Evolutionary conservation across 2,113 vertebrate species (phyloP).

Genomic region (Callionymus lyra): DNA sequence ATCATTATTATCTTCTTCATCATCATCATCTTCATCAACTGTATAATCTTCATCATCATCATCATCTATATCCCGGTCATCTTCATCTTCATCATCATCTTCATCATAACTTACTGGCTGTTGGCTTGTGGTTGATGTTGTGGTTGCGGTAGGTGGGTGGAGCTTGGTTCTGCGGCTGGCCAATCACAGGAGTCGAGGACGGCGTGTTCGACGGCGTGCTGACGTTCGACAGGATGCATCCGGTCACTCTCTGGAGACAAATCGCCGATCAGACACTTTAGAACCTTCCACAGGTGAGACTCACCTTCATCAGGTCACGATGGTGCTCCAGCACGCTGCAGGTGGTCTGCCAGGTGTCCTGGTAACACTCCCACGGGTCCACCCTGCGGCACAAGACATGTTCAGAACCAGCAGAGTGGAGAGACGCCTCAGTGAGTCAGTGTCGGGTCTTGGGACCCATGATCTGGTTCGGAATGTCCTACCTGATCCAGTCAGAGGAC

Average conservation of each 20-base stretch:
- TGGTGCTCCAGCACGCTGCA: conserved; percentile 96
- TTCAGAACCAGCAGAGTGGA: neutral
- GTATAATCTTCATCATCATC: neutral
- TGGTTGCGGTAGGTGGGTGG: conserved; percentile 85
- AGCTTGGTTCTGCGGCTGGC: conserved; percentile 84
- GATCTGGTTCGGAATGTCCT: too few relatives aligned
- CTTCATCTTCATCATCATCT: too few relatives aligned
- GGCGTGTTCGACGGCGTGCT: conserved; percentile 95
- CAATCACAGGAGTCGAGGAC: conserved; percentile 87
- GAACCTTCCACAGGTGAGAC: conserved; percentile 1
- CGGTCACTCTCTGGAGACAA: conserved; percentile 82
- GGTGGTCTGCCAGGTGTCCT: conserved; percentile 97
- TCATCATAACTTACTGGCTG: conserved; percentile 65
- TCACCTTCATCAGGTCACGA: conserved; percentile 95
- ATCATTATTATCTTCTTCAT: neutral
- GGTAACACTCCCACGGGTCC: conserved; percentile 97
- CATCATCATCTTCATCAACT: neutral
- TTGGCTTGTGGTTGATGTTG: conserved; percentile 77
- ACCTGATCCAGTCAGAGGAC: conserved; percentile 98
- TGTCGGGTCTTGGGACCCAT: too few relatives aligned
- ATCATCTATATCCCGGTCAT: too few relatives aligned
- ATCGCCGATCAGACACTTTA: neutral
- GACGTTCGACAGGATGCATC: conserved; percentile 96
- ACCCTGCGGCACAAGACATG: conserved; percentile 64
- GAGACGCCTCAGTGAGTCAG: too few relatives aligned